phyloP scores from a whole-genome alignment of 1,140 invertebrate species.

The Pomacea maculata region DNA sequence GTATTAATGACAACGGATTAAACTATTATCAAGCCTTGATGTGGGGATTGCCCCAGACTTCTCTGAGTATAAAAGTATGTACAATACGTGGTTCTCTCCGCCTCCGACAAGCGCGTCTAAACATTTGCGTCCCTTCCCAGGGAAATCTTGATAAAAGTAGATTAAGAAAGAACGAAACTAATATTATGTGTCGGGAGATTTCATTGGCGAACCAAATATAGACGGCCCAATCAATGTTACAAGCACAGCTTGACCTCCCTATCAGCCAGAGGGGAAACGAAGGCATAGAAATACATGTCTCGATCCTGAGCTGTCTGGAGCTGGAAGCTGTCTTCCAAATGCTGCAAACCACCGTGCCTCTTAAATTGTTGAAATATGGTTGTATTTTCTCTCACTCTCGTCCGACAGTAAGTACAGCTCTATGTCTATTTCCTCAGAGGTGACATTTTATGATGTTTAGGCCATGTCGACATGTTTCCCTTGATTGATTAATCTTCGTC shows the following conservation, averaged over 20 bases:
- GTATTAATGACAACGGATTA: too few relatives aligned
- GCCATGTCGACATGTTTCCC: slow-evolving; percentile 14
- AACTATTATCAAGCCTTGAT: too few relatives aligned
- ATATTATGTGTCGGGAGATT: too few relatives aligned
- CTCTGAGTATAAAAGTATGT: too few relatives aligned
- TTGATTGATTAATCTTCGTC: slow-evolving; percentile 22
- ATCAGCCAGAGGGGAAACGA: slow-evolving; percentile 3
- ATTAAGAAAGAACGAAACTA: too few relatives aligned
- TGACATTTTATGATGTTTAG: slow-evolving; percentile 7
- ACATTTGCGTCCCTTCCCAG: too few relatives aligned
- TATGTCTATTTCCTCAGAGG: not conserved
- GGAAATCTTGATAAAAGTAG: too few relatives aligned
- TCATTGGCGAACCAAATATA: too few relatives aligned
- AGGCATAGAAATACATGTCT: slow-evolving; percentile 1
- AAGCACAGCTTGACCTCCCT: not conserved
- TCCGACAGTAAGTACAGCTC: slow-evolving; percentile 42
- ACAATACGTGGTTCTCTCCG: too few relatives aligned
- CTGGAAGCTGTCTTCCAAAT: slow-evolving; percentile 13
- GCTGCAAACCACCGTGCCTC: slow-evolving; percentile 14
- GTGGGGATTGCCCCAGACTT: too few relatives aligned
- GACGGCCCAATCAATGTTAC: too few relatives aligned
- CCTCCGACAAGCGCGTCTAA: too few relatives aligned
- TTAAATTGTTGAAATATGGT: slow-evolving; percentile 32
- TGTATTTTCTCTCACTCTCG: slow-evolving; percentile 42
- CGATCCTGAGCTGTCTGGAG: slow-evolving; percentile 18